Conservation (phyloP, 1,140 invertebrate species). For the Delia radicum region DNA sequence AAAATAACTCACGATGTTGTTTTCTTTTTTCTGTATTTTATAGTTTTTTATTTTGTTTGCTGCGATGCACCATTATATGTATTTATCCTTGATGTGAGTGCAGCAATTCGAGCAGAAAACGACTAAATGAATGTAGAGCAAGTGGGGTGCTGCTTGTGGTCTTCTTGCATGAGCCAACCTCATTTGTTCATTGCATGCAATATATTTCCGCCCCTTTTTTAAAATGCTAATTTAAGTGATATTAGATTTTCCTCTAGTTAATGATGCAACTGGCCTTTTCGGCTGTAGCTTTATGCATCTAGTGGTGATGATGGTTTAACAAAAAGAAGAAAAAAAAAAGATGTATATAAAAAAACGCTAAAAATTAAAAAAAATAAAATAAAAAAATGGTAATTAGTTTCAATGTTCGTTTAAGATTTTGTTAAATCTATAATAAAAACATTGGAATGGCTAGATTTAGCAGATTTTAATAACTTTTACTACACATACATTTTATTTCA, state of each 20-base stretch:
- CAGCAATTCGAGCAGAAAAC: constrained; percentile 18
- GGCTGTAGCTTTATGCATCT: background rate
- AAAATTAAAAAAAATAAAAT: background rate
- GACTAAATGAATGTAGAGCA: constrained; percentile 13
- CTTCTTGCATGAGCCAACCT: background rate
- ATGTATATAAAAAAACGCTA: background rate
- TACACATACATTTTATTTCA: no score
- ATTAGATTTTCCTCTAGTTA: constrained; percentile 15
- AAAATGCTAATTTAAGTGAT: constrained; percentile 21
- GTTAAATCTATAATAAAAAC: no score
- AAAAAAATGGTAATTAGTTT: background rate
- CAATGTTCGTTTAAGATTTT: no score
- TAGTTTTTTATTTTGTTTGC: background rate
- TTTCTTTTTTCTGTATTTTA: background rate
- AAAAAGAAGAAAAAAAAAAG: background rate
- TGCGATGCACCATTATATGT: background rate
- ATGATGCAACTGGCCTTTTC: constrained; percentile 12
- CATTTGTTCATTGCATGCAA: no score
- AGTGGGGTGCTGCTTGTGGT: constrained; percentile 6
- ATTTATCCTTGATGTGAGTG: constrained; percentile 18
- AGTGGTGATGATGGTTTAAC: background rate
- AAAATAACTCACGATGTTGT: background rate
- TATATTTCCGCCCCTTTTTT: background rate
- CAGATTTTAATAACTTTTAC: no score
- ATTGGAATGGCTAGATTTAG: no score